Base-by-base conservation (phyloP, 2,888 invertebrate species). In the Eulithis testata region DNA sequence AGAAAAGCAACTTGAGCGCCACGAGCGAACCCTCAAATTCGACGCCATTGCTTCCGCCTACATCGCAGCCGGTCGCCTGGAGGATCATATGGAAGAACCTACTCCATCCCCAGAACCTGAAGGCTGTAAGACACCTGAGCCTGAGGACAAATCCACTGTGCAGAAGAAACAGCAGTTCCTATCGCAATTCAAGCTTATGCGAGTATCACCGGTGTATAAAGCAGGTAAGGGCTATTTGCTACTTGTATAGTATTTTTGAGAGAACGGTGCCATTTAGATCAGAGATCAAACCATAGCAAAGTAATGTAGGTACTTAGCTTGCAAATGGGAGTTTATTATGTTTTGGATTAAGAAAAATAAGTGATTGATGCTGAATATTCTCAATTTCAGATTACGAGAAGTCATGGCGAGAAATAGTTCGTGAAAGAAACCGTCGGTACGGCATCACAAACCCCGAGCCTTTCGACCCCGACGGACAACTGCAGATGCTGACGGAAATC, bases 391-490 rank as follows among this genome's bases (percentile, higher is more conserved):
- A 90, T 68, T 93, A 94, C 76, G 96, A 96, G 84, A 89, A 87
- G 58, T 91, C 93, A 54, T 96, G 96, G 96, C 90, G 94, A 74
- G 94, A 94, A 79, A 93, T 96, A 69, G 76, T 95, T 3, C 94
- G 94, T 79, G 95, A 96, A 72, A 92, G 95, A 55, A 91, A 94
- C 73, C 94, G 94, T 68, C 87, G 95, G 63, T 89, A 94, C 70
- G 91, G 93, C 59, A 80, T 85, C 11, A 86, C 78, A 73, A 86
- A 82, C 45, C 57, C 73, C 2, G 66, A 73, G 3, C 61, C 69
- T 11, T 80, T 92, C 55, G 85, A 89, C 37, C 80, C 84, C 1
- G 85, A 83, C 62, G 84, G 81, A 40, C 91, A 92, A 53, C 80
- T 94, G 14, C 83, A 86, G 72, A 77, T 91, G n/a, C 75, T 94